Conservation (phyloP, 2,888 invertebrate genomes). For the Tachina fera region DNA sequence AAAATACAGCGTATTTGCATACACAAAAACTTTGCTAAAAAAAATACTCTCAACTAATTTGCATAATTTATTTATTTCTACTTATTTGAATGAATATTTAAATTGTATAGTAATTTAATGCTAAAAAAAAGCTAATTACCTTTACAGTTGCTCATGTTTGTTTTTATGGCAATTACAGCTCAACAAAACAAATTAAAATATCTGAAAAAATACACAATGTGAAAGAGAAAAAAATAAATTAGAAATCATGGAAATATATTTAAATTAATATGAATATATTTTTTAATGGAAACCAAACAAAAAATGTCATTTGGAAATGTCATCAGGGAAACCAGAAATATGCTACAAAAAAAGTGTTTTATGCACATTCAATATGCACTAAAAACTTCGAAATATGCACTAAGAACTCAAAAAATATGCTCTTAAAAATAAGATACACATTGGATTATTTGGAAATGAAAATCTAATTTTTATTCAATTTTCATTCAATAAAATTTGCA, state of each 20-base stretch:
- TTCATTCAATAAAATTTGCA: too few species aligned
- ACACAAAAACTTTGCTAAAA: neutral
- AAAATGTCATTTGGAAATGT: constrained; percentile 36
- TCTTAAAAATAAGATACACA: too few species aligned
- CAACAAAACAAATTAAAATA: constrained; percentile 35
- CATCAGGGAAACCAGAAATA: too few species aligned
- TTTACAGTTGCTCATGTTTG: neutral
- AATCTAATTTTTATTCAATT: too few species aligned
- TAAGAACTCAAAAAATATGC: too few species aligned
- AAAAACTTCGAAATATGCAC: too few species aligned
- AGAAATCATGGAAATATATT: constrained; percentile 30
- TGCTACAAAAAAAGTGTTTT: too few species aligned
- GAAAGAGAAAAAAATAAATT: constrained; percentile 13
- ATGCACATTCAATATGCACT: too few species aligned
- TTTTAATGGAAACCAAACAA: constrained; percentile 9
- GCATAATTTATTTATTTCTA: constrained; percentile 7
- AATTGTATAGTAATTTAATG: neutral
- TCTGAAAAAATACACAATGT: constrained; percentile 27
- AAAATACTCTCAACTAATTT: neutral
- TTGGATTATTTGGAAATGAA: too few species aligned
- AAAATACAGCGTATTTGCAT: neutral
- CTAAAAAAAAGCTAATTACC: constrained; percentile 31
- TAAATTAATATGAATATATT: constrained; percentile 49
- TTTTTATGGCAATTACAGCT: constrained; percentile 35
- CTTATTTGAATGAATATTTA: constrained; percentile 14